Evolutionary conservation across 2,797 vertebrate species (phyloP).

Genomic region (Lagorchestes hirsutus): DNA sequence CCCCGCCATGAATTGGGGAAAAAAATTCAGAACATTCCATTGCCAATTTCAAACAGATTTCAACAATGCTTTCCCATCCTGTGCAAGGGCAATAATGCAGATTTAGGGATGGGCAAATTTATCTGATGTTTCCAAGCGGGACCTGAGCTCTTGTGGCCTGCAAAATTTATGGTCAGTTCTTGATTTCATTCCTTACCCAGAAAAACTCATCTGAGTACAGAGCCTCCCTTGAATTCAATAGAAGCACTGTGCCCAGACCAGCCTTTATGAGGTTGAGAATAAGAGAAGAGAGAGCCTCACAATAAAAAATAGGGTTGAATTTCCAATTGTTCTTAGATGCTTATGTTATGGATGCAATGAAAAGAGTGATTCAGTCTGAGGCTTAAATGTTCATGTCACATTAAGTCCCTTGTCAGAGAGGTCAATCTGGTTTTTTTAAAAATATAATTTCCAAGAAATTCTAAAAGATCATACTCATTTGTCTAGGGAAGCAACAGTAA

Average conservation of each 20-base stretch:
- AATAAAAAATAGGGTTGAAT: conserved; percentile 49
- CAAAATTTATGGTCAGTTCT: conserved; percentile 11
- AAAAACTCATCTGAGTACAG: conserved; percentile 23
- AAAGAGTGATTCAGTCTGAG: conserved; percentile 37
- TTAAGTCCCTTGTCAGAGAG: conserved; percentile 7
- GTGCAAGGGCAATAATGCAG: not conserved
- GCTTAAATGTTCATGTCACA: conserved; percentile 31
- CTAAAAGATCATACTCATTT: conserved; percentile 21
- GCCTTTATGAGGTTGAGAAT: conserved; percentile 4
- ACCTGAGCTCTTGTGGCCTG: not conserved
- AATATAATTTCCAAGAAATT: conserved; percentile 45
- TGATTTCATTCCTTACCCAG: conserved; percentile 13
- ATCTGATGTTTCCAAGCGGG: not conserved
- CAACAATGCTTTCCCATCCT: not conserved
- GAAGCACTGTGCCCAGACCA: not conserved
- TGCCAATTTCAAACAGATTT: not conserved
- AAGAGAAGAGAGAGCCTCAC: not conserved
- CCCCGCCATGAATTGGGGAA: not conserved
- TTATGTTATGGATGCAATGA: conserved; percentile 43
- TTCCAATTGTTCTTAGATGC: conserved; percentile 51
- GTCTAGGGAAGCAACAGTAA: conserved; percentile 12
- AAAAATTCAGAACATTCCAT: not conserved
- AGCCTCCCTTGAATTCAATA: conserved; percentile 1
- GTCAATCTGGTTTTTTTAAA: not conserved
- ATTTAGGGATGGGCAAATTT: not conserved